A percentile compares a stretch with the other conserved stretches of the same genome.
These are phyloP conservation scores for Craterocephalus amniculus DNA, from an alignment of 2,797 vertebrate species.

Conservation along the genomic window DNA sequence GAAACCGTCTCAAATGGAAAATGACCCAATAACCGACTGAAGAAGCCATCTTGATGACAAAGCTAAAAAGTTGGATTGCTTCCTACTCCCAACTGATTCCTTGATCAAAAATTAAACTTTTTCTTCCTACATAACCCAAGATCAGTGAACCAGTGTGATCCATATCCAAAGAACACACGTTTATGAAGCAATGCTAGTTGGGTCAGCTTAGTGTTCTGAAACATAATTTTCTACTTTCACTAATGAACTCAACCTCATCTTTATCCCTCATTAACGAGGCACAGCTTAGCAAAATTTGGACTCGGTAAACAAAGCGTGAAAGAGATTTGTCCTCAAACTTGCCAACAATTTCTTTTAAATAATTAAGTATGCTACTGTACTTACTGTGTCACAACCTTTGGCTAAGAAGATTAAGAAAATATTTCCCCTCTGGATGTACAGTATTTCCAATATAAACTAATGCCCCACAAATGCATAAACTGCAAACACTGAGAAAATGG, in stretches of 20 bases:
- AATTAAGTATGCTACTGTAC: slow-evolving; percentile 17
- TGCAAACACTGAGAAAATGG: not conserved
- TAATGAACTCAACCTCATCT: slow-evolving; percentile 34
- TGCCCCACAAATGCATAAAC: not conserved
- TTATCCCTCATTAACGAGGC: slow-evolving; percentile 50
- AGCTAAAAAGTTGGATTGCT: no score
- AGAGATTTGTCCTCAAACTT: slow-evolving; percentile 46
- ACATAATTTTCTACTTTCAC: slow-evolving; percentile 33
- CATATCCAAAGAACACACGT: slow-evolving; percentile 2
- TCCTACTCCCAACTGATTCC: no score
- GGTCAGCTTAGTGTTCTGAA: slow-evolving; percentile 30
- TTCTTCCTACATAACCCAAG: not conserved
- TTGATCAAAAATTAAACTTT: no score
- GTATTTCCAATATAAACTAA: slow-evolving; percentile 22
- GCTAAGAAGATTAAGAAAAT: slow-evolving; percentile 40
- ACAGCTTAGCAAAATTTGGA: slow-evolving; percentile 54
- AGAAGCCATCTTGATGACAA: no score
- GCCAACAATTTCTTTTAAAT: slow-evolving; percentile 26
- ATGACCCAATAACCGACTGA: no score
- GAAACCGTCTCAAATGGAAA: no score
- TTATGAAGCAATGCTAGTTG: slow-evolving; percentile 33
- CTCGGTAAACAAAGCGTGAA: slow-evolving; percentile 52
- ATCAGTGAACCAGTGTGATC: not conserved
- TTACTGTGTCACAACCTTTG: slow-evolving; percentile 38
- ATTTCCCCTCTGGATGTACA: slow-evolving; percentile 25